A percentile compares a stretch with the other conserved stretches of the same genome.
Evolutionary conservation across 2,797 vertebrate species (phyloP).

Genomic region (Malacoraja senta): DNA sequence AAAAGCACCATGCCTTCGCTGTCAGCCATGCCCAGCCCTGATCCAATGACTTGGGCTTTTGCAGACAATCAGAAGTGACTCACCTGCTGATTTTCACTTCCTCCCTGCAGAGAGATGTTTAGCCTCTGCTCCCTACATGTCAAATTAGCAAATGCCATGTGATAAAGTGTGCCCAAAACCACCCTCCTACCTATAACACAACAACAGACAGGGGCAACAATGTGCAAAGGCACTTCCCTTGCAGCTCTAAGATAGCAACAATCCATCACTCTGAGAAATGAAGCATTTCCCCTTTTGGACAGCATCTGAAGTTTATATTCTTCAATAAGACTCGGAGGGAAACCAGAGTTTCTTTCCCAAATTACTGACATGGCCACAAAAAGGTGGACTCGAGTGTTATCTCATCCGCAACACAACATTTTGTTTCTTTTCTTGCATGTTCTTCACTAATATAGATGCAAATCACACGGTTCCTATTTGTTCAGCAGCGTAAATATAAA

Average conservation of each 20-base stretch:
- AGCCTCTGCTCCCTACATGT: background rate
- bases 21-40: background rate
- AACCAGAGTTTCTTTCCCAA: background rate
- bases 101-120: background rate
- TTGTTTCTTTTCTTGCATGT: background rate
- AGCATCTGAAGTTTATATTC: background rate
- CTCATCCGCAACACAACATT: background rate
- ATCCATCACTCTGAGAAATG: constrained; percentile 7
- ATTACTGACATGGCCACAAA: background rate
- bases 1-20: background rate
- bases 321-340: background rate
- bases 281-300: background rate
- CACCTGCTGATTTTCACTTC: background rate
- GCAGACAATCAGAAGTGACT: background rate
- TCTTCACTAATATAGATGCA: background rate
- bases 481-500: background rate
- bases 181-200: background rate
- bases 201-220: background rate
- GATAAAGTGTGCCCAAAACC: background rate
- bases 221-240: background rate
- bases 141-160: background rate
- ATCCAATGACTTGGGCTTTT: background rate
- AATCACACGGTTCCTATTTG: background rate
- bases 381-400: background rate
- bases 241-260: background rate